A percentile compares a stretch with the other conserved stretches of the same genome.
Conservation (phyloP, 2,888 invertebrate genomes). For the Conomelus anceps region DNA sequence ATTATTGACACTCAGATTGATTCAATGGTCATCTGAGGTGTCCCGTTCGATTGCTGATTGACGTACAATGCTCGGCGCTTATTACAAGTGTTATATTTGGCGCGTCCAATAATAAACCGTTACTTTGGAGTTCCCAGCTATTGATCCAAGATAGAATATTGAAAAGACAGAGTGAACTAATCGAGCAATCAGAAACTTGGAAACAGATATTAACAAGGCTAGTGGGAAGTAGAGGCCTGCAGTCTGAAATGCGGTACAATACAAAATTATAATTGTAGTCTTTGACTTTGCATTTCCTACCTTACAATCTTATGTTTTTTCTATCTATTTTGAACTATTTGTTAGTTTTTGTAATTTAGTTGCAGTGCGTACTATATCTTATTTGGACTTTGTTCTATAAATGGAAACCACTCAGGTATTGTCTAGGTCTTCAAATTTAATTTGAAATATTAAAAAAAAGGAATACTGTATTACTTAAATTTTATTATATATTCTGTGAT, state of each 20-base stretch:
- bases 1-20: not conserved
- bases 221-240: not conserved
- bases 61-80: not conserved
- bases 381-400: too few species aligned
- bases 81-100: not conserved
- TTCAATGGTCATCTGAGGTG: not conserved
- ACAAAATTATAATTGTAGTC: too few species aligned
- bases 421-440: too few species aligned
- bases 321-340: too few species aligned
- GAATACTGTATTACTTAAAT: too few species aligned
- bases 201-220: not conserved
- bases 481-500: too few species aligned
- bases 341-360: too few species aligned
- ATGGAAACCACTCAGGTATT: too few species aligned
- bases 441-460: too few species aligned
- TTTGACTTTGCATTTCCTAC: too few species aligned
- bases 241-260: not conserved
- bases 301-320: too few species aligned
- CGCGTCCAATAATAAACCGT: not conserved
- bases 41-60: not conserved
- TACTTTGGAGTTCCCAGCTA: not conserved
- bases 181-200: not conserved
- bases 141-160: not conserved
- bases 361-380: too few species aligned
- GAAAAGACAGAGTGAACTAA: not conserved